These are phyloP conservation scores for Cricetomys ansorgei DNA, from an alignment of 2,113 vertebrate species.

Conservation along the genomic window DNA sequence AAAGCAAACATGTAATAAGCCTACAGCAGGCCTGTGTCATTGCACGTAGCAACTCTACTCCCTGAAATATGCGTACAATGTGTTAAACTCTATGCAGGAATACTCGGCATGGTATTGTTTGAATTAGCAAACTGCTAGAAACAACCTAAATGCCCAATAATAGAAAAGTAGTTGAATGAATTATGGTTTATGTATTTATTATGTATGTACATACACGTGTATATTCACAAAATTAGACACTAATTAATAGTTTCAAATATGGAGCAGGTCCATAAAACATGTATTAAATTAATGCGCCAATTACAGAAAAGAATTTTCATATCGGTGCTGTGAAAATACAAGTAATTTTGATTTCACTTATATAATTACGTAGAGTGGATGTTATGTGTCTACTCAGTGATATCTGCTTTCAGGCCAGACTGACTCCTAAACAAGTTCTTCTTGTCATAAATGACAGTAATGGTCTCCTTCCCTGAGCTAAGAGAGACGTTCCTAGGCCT, in stretches of 20 bases:
- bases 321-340: neutral
- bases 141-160: neutral
- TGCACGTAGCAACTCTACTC: neutral
- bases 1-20: neutral
- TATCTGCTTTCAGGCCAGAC: neutral
- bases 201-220: neutral
- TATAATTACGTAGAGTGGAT: neutral
- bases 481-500: neutral
- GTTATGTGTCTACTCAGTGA: neutral
- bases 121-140: neutral
- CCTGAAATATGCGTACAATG: neutral
- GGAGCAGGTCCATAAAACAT: neutral
- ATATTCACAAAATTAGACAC: neutral
- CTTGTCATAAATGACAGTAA: too few relatives aligned
- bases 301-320: neutral
- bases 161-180: neutral
- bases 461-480: neutral
- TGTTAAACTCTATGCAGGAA: neutral
- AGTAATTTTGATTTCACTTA: conserved; percentile 6
- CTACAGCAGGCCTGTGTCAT: neutral
- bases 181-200: neutral
- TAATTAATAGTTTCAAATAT: neutral
- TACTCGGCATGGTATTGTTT: neutral
- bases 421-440: neutral
- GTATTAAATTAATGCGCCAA: neutral